Evolutionary conservation across 2,888 invertebrate species (phyloP), one percentile per base, ranked within the genome.

Genomic region (Crioceris asparagi): DNA sequence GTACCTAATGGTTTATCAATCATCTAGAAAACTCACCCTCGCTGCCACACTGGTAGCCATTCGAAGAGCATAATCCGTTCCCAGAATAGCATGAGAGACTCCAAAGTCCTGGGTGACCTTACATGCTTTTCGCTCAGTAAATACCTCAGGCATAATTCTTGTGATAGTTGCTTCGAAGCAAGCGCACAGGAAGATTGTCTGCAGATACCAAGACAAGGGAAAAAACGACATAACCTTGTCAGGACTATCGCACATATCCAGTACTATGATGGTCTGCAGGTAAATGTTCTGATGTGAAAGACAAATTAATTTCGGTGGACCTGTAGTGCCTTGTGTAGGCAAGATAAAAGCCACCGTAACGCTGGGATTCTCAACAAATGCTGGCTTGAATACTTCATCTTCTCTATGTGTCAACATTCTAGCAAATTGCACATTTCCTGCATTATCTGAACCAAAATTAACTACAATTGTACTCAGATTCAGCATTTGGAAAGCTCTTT

Each of bases 51-150:
- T 49, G 7, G 46, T 47, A 3, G 47, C 44, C n/a, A 61, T 32
- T 19, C 48, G 52, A 29, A 54, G 36, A 1, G 58, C 56, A 15
- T 51, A 45, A 16, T 55, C 51, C 1, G 57, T 55, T 4, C 54
- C 51, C 6, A 60, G 39, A 23, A 59, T 45, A 3, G 52, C 51
- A 21, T 44, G 36, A 30, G 57, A 58, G 16, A 61, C 51, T 7
- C 50, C 43, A 35, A 59, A 49, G 43, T 61, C 60, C 23, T 60
- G 57, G 4, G 60, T 55, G 17, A 56, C 40, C 30, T 55, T 56
- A 36, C 57, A 60, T 10, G 55, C 54, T 10, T 36, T 41, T 29
- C 59, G 44, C 36, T 57, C 59, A 2, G 46, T 47, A 21, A 58
- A 58, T 12, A 39, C 32, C 0, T 46, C 50, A 1, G 55, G 48